A percentile compares a stretch with the other conserved stretches of the same genome.
phyloP scores from a whole-genome alignment of 2,113 vertebrate genomes.

The Semnornis frantzii region DNA sequence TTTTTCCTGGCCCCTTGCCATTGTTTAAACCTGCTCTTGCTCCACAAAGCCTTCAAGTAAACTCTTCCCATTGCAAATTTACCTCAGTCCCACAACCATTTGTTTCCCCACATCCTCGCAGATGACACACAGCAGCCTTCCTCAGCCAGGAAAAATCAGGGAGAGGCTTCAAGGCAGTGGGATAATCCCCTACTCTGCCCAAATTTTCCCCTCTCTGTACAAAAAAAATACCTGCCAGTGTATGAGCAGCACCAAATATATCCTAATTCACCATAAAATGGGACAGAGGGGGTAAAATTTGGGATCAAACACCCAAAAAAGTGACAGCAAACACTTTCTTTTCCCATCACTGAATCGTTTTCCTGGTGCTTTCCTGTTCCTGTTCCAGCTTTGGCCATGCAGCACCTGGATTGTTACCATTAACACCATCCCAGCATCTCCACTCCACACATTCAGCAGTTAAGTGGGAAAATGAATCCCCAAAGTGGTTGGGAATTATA shows the following conservation, averaged over 20 bases:
- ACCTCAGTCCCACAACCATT: neutral
- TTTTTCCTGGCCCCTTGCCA: slow-evolving; percentile 46
- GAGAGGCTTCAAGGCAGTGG: neutral
- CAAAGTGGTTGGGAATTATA: neutral
- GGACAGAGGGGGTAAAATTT: neutral
- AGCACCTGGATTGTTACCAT: neutral
- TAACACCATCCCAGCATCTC: fast-evolving
- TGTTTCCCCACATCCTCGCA: neutral
- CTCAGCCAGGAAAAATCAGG: neutral
- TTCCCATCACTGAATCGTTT: neutral
- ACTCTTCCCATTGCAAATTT: slow-evolving; percentile 40
- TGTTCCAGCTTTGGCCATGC: neutral
- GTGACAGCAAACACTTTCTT: neutral
- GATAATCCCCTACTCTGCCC: neutral
- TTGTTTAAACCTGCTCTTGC: slow-evolving; percentile 57
- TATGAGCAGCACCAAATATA: neutral
- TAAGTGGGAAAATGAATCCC: neutral
- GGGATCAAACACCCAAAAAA: neutral
- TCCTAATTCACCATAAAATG: neutral
- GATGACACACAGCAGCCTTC: neutral
- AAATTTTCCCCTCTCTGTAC: neutral
- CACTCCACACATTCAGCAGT: fast-evolving
- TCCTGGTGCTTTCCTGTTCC: neutral
- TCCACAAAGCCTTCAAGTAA: slow-evolving; percentile 52
- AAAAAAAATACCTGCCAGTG: neutral